Evolutionary conservation across 2,888 invertebrate genomes (phyloP), one percentile per base, ranked within the genome.

Genomic region (Cantharis lateralis): DNA sequence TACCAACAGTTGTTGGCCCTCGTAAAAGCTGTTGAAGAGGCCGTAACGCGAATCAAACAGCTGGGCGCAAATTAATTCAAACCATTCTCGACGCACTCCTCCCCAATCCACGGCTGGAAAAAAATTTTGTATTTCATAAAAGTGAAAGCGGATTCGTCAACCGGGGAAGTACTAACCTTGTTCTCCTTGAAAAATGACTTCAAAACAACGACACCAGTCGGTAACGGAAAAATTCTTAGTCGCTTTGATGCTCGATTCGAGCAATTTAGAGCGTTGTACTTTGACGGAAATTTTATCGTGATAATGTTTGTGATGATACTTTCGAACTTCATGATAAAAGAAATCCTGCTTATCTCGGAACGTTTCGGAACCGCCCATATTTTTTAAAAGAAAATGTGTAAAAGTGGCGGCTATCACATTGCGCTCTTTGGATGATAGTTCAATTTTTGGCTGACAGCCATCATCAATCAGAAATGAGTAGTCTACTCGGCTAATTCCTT

Each of bases 181-280:
- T 87, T 98, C 98, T n/a, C 96, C 97, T 87, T 95, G 93, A 88
- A 98, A 98, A 74, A 93, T 93, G 79, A 98, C 94, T 89, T 98
- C 97, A 87, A 98, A 97, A 90, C 95, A 96, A 86, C 95, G 93
- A 88, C 97, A 97, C 98, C 98, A 98, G 89, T 98, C 97, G 73
- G 93, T 93, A n/a, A 95, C 92, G 20, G 93, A 91, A 89, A 96
- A 96, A 85, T 94, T 93, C 84, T 95, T 94, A 1, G 96, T 96
- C 64, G 95, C 94, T 89, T 96, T 96, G 90, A 96, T 93, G 85
- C 92, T 93, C 84, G 94, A 94, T 86, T 96, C 95, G 71, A 97
- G 88, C 74, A 98, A 91, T 83, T 94, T 95, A 20, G 95, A 93
- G 72, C 98, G 90, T 79, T 93, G 91, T 76, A 97, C 95, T 87